phyloP scores from a whole-genome alignment of 2,797 vertebrate genomes.

The Merluccius polli region DNA sequence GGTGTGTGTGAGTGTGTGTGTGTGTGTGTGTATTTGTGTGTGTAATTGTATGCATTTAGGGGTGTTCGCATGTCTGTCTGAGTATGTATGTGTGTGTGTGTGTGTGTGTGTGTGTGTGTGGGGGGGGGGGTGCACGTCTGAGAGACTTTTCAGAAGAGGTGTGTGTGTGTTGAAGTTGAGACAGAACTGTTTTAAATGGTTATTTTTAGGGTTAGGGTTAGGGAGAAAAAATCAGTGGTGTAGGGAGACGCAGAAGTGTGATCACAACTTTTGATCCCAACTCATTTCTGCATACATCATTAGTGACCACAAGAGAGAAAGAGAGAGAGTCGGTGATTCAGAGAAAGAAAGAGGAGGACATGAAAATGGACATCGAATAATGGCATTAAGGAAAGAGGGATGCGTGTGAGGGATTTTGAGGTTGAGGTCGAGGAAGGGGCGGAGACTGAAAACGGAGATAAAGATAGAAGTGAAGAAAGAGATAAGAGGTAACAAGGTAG shows the following conservation, averaged over 20 bases:
- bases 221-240: too few relatives aligned
- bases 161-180: not conserved
- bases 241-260: too few relatives aligned
- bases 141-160: not conserved
- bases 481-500: too few relatives aligned
- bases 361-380: not conserved
- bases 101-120: conserved; percentile 9
- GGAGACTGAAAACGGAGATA: too few relatives aligned
- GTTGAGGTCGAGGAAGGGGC: too few relatives aligned
- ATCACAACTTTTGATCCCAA: too few relatives aligned
- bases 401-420: too few relatives aligned
- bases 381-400: too few relatives aligned
- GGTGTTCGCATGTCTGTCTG: not conserved
- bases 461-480: too few relatives aligned
- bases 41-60: not conserved
- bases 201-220: too few relatives aligned
- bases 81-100: conserved; percentile 13
- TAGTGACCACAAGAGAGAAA: not conserved
- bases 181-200: too few relatives aligned
- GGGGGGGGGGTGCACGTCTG: not conserved
- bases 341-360: not conserved
- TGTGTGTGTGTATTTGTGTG: not conserved
- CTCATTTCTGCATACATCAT: too few relatives aligned
- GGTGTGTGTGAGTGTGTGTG: conserved; percentile 17
- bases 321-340: not conserved